Evolutionary conservation across 2,113 vertebrate species (phyloP), one percentile per base, ranked within the genome.

Genomic region (Scolopax mira): DNA sequence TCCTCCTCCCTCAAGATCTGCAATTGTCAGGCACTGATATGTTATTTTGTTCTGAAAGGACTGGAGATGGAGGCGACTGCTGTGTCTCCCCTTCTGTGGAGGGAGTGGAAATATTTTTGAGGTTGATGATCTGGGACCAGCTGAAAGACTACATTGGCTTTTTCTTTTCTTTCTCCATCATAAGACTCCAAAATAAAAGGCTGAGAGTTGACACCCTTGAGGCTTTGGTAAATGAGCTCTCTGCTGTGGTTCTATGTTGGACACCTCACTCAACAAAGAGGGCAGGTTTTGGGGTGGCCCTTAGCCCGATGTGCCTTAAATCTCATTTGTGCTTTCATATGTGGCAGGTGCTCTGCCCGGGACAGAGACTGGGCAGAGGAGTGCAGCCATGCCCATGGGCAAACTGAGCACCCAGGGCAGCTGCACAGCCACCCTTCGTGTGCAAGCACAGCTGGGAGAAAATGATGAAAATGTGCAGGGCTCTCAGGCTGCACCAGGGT

Each of bases 351-450:
- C 27, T 33, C 37, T 82, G 61, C 27, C 27, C 1, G 2, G 31
- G 18, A 16, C 0, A 1, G 28, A 35, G 11, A 28, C 5, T 1
- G 2, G 51, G 52, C 0, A 2, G 12, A 31, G 31, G 23, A 9
- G 7, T 75, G 51, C 44, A 51, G 33, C 52, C 7, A 1, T 69
- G 30, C 10, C 54, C 3, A 1, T 1, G 9, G 41, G 24, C 16
- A 78, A 65, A 19, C 21, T 23, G 23, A n/a, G 27, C 19, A 44
- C n/a, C 44, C 13, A 30, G 39, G 41, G 44, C 51, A 71, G 57
- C 27, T 61, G 3, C 16, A 33, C 0, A 10, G 39, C 13, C 0
- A 0, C 39, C 19, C 30, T 69, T 58, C 0, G 0, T 25, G 39
- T 48, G 61, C 42, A 55, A 49, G 18, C 5, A 5, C 4, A 60